phyloP scores from a whole-genome alignment of 2,888 invertebrate genomes.

The Oxytorus armatus region DNA sequence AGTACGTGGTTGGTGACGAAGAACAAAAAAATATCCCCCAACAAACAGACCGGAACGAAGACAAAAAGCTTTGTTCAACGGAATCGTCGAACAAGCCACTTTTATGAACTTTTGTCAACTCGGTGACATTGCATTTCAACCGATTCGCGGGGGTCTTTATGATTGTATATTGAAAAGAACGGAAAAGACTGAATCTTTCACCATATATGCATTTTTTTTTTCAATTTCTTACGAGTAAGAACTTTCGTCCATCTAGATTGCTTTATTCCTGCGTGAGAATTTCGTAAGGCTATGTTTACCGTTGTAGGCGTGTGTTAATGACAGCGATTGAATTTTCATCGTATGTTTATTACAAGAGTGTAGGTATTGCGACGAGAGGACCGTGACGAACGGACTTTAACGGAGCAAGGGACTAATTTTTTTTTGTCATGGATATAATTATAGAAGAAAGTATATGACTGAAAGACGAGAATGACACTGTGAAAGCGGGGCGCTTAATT shows the following conservation, averaged over 20 bases:
- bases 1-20: not conserved
- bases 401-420: not conserved
- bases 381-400: not conserved
- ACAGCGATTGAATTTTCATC: no score
- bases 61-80: slow-evolving; percentile 22
- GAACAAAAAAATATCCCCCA: not conserved
- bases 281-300: not conserved
- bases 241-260: slow-evolving; percentile 26
- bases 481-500: not conserved
- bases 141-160: slow-evolving; percentile 34
- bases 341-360: not conserved
- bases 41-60: slow-evolving; percentile 49
- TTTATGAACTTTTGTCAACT: slow-evolving; percentile 31
- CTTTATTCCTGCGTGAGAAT: slow-evolving; percentile 39
- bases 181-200: slow-evolving; percentile 20
- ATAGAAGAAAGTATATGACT: not conserved
- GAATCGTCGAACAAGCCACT: slow-evolving; percentile 23
- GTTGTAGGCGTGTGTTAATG: no score
- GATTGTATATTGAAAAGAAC: slow-evolving; percentile 16
- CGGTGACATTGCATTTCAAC: not conserved
- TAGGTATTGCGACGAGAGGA: no score
- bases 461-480: no score
- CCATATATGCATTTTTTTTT: not conserved
- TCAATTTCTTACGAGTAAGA: slow-evolving; percentile 8
- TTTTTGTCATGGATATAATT: not conserved